phyloP scores from a whole-genome alignment of 2,113 vertebrate species.

The Phyllopteryx taeniolatus region DNA sequence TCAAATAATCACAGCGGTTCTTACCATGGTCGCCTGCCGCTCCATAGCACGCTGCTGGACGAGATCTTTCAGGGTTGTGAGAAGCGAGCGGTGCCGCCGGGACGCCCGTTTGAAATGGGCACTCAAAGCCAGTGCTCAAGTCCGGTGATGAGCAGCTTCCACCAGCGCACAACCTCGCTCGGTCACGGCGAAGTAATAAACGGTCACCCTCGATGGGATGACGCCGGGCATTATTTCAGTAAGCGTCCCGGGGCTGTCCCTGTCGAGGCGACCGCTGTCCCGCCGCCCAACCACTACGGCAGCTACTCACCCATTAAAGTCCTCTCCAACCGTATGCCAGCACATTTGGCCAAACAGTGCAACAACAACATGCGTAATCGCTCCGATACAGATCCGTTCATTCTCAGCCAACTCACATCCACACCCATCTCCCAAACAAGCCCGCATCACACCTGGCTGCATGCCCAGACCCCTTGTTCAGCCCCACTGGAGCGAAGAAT shows the following conservation, averaged over 20 bases:
- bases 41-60: conserved; percentile 86
- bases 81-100: conserved; percentile 64
- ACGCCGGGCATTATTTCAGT: conserved; percentile 54
- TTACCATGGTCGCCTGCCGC: conserved; percentile 69
- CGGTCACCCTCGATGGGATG: conserved; percentile 59
- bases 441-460: conserved; percentile 29
- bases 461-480: conserved; percentile 37
- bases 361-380: conserved; percentile 74
- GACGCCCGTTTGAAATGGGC: conserved; percentile 51
- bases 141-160: conserved; percentile 77
- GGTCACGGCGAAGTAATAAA: conserved; percentile 75
- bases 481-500: conserved; percentile 64
- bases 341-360: conserved; percentile 59
- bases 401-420: conserved; percentile 82
- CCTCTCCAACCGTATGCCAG: conserved; percentile 46
- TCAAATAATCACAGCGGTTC: conserved; percentile 39
- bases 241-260: conserved; percentile 35
- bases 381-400: conserved; percentile 85
- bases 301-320: conserved; percentile 71
- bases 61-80: conserved; percentile 78
- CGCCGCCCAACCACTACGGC: conserved; percentile 41
- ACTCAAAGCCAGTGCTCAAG: conserved; percentile 82
- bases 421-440: conserved; percentile 59
- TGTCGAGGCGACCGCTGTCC: conserved; percentile 12
- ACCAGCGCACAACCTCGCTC: conserved; percentile 76